phyloP scores from a whole-genome alignment of 2,797 vertebrate genomes.

The Lerista edwardsae region DNA sequence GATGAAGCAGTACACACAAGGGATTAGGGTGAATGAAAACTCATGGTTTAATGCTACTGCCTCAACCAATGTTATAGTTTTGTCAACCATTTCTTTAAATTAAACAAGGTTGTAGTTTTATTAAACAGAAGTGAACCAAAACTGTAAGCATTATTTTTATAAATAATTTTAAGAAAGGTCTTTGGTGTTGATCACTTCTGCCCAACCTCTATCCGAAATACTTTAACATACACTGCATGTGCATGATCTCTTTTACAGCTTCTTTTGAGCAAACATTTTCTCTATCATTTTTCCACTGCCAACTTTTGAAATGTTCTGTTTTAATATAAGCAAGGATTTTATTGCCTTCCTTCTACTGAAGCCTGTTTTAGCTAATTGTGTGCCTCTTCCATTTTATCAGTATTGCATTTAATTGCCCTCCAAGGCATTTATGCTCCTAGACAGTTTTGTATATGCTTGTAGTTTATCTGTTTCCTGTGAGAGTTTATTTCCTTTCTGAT shows the following conservation, averaged over 20 bases:
- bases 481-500: neutral
- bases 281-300: neutral
- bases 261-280: neutral
- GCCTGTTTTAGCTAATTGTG: neutral
- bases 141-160: no score
- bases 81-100: no score
- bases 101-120: no score
- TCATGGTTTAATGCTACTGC: no score
- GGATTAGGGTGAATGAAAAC: no score
- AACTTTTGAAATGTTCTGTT: neutral
- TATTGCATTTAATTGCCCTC: neutral
- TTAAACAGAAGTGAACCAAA: no score
- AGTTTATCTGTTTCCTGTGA: neutral
- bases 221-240: neutral
- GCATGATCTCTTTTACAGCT: neutral
- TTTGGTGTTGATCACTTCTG: neutral
- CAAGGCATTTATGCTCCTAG: neutral
- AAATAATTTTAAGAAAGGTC: no score
- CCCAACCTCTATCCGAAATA: neutral
- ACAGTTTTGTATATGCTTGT: neutral
- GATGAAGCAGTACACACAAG: no score
- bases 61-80: no score
- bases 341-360: neutral
- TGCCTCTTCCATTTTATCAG: neutral
- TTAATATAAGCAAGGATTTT: neutral